Conservation (phyloP, 2,888 invertebrate species). For the Dicranocentrus wangi region DNA sequence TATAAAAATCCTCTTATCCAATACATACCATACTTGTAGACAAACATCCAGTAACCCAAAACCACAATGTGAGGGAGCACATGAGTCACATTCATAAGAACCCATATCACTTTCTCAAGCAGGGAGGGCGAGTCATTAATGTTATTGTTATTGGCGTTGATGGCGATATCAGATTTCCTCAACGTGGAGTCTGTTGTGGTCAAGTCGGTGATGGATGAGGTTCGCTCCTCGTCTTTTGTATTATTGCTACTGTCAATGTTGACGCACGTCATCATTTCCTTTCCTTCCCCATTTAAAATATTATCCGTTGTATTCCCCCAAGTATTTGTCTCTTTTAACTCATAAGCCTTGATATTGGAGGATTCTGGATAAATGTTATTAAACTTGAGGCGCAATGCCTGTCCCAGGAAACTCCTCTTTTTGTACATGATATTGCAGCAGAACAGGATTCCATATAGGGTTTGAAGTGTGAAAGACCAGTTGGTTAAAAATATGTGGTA, state of each 20-base stretch:
- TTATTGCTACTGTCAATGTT: constrained; percentile 27
- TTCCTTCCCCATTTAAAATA: neutral
- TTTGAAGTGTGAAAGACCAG: constrained; percentile 63
- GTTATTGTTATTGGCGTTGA: constrained; percentile 18
- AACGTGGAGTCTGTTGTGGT: constrained; percentile 19
- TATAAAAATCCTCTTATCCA: too few species aligned
- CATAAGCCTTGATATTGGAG: constrained; percentile 13
- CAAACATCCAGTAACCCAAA: constrained; percentile 63
- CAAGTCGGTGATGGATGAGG: neutral
- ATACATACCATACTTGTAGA: constrained; percentile 61
- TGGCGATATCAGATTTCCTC: constrained; percentile 21
- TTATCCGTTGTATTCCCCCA: constrained; percentile 9
- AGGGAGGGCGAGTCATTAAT: constrained; percentile 21
- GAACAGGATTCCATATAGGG: constrained; percentile 39
- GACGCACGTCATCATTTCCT: neutral
- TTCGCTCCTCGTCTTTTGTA: neutral
- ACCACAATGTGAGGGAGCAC: constrained; percentile 58
- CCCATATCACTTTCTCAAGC: constrained; percentile 57
- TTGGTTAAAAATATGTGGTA: constrained; percentile 64
- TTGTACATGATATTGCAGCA: constrained; percentile 31
- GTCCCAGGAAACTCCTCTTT: constrained; percentile 7
- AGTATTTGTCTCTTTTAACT: constrained; percentile 13
- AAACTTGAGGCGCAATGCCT: neutral
- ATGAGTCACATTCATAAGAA: constrained; percentile 53
- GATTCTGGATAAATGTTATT: constrained; percentile 36